These are phyloP conservation scores for Euplexia lucipara DNA, from an alignment of 2,888 invertebrate species.

Conservation along the genomic window DNA sequence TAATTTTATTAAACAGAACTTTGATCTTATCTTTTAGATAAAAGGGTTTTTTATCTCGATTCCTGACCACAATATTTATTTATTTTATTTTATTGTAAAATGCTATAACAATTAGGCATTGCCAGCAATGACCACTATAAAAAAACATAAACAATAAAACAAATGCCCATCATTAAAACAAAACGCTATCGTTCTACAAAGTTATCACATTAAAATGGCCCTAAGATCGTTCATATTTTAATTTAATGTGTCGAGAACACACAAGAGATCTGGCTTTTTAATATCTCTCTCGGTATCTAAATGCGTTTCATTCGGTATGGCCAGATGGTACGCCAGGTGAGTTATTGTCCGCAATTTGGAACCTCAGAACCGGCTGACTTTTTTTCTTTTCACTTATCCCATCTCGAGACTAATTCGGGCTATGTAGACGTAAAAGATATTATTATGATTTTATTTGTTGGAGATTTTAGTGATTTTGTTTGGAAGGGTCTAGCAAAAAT, in stretches of 20 bases:
- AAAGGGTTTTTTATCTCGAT: too few relatives aligned
- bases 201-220: conserved; percentile 26
- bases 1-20: too few relatives aligned
- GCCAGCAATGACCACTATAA: not conserved
- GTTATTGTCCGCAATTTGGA: conserved; percentile 78
- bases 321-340: conserved; percentile 80
- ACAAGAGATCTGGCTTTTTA: conserved; percentile 72
- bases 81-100: too few relatives aligned
- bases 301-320: conserved; percentile 76
- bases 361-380: conserved; percentile 55
- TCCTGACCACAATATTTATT: too few relatives aligned
- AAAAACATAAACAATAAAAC: not conserved
- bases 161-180: conserved; percentile 4
- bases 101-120: too few relatives aligned
- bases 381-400: conserved; percentile 71
- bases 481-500: not conserved
- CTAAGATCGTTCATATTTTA: conserved; percentile 45
- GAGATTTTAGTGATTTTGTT: conserved; percentile 8
- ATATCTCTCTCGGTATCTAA: conserved; percentile 75
- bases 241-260: conserved; percentile 60
- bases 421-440: conserved; percentile 50
- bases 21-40: too few relatives aligned
- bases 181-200: conserved; percentile 17
- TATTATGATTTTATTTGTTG: conserved; percentile 34
- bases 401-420: conserved; percentile 64